Evolutionary conservation across 2,113 vertebrate species (phyloP), one percentile per base, ranked within the genome.

Genomic region (Pachycephala philippinensis): DNA sequence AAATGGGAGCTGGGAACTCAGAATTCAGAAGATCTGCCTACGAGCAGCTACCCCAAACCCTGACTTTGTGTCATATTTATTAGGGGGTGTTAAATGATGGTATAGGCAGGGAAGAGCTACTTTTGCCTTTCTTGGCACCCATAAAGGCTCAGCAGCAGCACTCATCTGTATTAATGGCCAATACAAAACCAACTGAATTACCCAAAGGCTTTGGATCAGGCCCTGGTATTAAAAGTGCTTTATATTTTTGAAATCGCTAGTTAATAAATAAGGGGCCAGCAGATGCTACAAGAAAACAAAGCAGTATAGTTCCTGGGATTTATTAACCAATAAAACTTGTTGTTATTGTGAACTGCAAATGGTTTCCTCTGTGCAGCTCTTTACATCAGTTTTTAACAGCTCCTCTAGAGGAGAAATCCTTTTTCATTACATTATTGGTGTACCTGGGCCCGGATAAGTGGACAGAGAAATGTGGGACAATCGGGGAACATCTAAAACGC

Each of bases 271-370:
- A 94, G 18, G 20, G 76, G 12, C 42, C 47, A 84, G 85, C 76
- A 96, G 83, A 94, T 94, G 90, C 75, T 90, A 31, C 68, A 77
- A 42, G 90, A 86, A 95, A 93, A 96, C 79, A 95, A 96, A 91
- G 92, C 90, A 81, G 85, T 94, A 78, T 92, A 90, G 95, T 92
- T 71, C 83, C 83, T 78, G 76, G 83, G 76, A 96, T 96, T 96
- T 97, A 96, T 90, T 90, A 93, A 81, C 92, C 95, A 96, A 96
- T 96, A 95, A 96, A 97, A 92, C 53, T 56, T 88, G 50, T 40
- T 95, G 91, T 84, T 96, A 94, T 60, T 93, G 95, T 90, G 96
- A 93, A 96, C 92, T 89, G 88, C 75, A 95, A 96, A 94, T 84
- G 71, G 79, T 74, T 94, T 96, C 92, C 92, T 97, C 90, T 64